Evolutionary conservation across 1,140 invertebrate species (phyloP), one percentile per base, ranked within the genome.

Genomic region (Watersipora subatra): DNA sequence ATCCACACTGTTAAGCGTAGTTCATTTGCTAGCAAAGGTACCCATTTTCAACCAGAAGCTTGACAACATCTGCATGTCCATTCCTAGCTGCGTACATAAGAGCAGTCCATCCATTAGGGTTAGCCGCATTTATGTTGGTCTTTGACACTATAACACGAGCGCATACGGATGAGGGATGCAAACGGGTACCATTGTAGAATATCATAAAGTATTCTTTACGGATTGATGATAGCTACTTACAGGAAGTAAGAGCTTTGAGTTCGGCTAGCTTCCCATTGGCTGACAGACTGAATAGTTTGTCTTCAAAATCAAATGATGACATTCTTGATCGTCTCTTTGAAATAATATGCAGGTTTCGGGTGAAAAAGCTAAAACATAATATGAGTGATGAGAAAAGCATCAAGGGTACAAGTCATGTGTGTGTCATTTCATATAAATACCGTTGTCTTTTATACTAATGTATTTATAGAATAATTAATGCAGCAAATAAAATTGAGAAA

Each of bases 61-160:
- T 67, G 22, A 76, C 71, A 30, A 74, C 65, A 30, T 68, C 25
- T 1, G 59, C 29, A 27, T 78, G 75, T 34, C 76, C 76, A 70
- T 76, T 75, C 61, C 74, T 71, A 3, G 75, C 73, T 22, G 77
- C 76, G 70, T 78, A 73, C 77, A 78, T 78, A 17, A 78, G 66
- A 0, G 74, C 75, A 62, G 77, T 78, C 77, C 76, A 78, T 1
- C 76, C 77, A 67, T 70, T 66, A 0, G 74, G 73, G 71, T 76
- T 61, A 24, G 63, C 1, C 19, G 28, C 29, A 56, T 67, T 64
- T 26, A 67, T 30, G 19, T 66, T 29, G 25, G 29, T 63, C 7
- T 59, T 59, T 7, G 34, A 46, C 34, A 46, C 34, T 46, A n/a
- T n/a, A n/a, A n/a, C n/a, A n/a, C n/a, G n/a, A n/a, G n/a, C n/a